These are phyloP conservation scores for Pterophyllum scalare DNA, from an alignment of 2,113 vertebrate genomes.

Conservation along the genomic window DNA sequence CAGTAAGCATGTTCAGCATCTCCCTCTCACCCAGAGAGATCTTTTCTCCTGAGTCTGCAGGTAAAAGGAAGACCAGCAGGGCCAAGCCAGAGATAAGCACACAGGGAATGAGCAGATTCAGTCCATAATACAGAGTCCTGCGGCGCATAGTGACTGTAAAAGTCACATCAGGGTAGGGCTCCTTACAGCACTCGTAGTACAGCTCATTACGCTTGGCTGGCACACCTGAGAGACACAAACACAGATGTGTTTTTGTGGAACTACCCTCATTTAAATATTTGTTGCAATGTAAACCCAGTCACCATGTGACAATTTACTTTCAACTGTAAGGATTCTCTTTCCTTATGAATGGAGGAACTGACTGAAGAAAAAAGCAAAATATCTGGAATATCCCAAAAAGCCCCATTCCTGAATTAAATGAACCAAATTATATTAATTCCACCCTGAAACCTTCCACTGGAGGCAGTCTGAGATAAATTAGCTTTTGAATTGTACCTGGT, in stretches of 20 bases:
- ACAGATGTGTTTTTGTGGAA: not conserved
- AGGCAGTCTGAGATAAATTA: not conserved
- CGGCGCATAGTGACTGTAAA: slow-evolving; percentile 90
- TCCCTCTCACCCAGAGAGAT: slow-evolving; percentile 80
- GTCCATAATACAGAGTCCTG: slow-evolving; percentile 87
- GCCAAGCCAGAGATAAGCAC: slow-evolving; percentile 89
- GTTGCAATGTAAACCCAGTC: not conserved
- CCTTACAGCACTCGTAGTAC: slow-evolving; percentile 90
- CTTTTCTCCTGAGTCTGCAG: slow-evolving; percentile 83
- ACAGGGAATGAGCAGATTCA: slow-evolving; percentile 89
- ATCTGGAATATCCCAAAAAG: not conserved
- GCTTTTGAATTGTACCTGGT: not conserved
- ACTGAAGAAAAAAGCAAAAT: not conserved
- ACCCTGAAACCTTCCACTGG: not conserved
- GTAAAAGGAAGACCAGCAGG: slow-evolving; percentile 87
- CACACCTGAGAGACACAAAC: slow-evolving; percentile 76
- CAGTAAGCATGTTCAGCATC: not conserved
- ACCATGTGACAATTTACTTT: not conserved
- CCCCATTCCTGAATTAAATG: not conserved
- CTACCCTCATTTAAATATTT: not conserved
- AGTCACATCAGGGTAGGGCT: slow-evolving; percentile 89
- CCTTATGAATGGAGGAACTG: not conserved
- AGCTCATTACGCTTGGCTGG: slow-evolving; percentile 88
- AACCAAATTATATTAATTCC: not conserved
- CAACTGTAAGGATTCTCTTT: not conserved